phyloP scores from a whole-genome alignment of 1,140 invertebrate species.

The Trachymyrmex septentrionalis region DNA sequence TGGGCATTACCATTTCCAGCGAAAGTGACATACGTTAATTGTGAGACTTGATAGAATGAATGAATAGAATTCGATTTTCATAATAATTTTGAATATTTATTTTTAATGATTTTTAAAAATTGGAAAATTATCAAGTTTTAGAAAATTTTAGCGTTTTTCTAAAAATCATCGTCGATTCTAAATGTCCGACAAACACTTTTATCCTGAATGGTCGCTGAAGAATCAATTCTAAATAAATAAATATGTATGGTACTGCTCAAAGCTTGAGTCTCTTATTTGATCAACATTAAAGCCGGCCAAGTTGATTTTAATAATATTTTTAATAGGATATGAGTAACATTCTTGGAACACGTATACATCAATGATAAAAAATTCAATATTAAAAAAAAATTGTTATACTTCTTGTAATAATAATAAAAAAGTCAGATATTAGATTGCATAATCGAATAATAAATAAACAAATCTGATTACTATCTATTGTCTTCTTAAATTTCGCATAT shows the following conservation, averaged over 20 bases:
- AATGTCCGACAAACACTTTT: not conserved
- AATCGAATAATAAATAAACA: not conserved
- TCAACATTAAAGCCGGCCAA: not conserved
- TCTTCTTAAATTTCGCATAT: not conserved
- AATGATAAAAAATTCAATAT: not conserved
- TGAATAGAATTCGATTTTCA: not conserved
- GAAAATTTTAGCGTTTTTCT: not conserved
- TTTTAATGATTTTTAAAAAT: not conserved
- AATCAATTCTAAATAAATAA: not conserved
- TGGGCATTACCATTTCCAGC: not conserved
- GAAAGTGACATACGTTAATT: constrained; percentile 5
- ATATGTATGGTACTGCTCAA: not conserved
- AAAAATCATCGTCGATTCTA: not conserved
- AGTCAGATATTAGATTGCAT: not conserved
- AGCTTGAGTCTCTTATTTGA: not conserved
- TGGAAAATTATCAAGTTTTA: not conserved
- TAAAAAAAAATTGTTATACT: not conserved
- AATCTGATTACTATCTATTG: not conserved
- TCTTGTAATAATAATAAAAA: not conserved
- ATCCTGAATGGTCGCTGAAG: too few relatives aligned
- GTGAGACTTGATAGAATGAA: not conserved
- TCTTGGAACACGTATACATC: not conserved
- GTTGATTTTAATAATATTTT: constrained; percentile 9
- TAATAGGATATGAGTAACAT: not conserved
- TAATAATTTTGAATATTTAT: not conserved